phyloP scores from a whole-genome alignment of 1,140 invertebrate genomes.

The Trichoplusia ni region DNA sequence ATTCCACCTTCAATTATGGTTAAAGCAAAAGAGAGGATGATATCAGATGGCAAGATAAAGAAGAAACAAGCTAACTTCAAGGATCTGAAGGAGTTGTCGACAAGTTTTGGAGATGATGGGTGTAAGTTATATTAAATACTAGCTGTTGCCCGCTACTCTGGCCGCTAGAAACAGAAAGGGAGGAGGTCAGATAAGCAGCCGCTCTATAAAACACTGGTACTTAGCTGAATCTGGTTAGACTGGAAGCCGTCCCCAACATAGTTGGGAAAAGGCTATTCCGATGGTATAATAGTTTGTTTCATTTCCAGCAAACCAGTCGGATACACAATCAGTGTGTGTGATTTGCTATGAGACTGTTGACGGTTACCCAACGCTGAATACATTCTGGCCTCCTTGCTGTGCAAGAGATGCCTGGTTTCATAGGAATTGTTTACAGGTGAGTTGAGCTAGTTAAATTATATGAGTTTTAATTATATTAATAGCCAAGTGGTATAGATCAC shows the following conservation, averaged over 20 bases:
- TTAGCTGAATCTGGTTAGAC: no score
- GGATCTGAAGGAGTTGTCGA: conserved; percentile 4
- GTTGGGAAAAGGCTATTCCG: no score
- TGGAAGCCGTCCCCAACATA: no score
- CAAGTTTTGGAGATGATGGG: background rate
- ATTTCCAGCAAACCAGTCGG: conserved; percentile 7
- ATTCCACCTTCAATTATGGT: conserved; percentile 50
- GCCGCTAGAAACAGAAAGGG: no score
- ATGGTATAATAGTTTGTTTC: conserved; percentile 1
- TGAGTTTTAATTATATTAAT: no score
- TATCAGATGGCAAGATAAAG: conserved; percentile 29
- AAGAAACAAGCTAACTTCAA: background rate
- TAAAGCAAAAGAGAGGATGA: conserved; percentile 43
- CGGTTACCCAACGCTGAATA: conserved; percentile 46
- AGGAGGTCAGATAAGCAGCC: no score
- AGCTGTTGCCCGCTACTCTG: background rate
- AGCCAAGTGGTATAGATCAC: no score
- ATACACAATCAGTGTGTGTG: conserved; percentile 52
- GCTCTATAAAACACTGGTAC: no score
- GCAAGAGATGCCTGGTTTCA: conserved; percentile 72
- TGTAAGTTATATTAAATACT: background rate
- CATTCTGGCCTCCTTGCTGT: conserved; percentile 75
- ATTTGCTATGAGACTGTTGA: conserved; percentile 68
- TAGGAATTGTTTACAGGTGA: conserved; percentile 64
- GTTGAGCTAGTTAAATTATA: background rate